Evolutionary conservation across 2,113 vertebrate genomes (phyloP).

Genomic region (Coptodon bakossiorum): DNA sequence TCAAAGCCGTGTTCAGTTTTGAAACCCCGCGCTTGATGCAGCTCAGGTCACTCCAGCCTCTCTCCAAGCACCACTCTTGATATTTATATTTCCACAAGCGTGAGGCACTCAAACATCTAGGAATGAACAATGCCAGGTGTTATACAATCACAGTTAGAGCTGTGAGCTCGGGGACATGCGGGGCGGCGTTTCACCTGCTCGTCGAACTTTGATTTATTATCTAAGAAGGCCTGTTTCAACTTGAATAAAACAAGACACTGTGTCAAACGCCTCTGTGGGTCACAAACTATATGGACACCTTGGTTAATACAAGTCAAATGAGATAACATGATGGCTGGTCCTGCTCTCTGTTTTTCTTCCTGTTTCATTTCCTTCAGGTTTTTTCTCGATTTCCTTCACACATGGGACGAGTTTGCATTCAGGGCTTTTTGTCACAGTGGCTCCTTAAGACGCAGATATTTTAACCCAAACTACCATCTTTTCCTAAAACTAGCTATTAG

Average conservation of each 20-base stretch:
- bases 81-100: conserved; percentile 59
- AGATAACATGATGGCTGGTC: background rate
- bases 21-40: conserved; percentile 15
- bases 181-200: conserved; percentile 10
- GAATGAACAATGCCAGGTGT: conserved; percentile 44
- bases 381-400: background rate
- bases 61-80: conserved; percentile 53
- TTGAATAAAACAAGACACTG: conserved; percentile 32
- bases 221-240: conserved; percentile 33
- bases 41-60: conserved; percentile 45
- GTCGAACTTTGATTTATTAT: conserved; percentile 44
- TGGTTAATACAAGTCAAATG: background rate
- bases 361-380: background rate
- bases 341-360: background rate
- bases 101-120: conserved; percentile 49
- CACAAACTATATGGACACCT: conserved; percentile 3
- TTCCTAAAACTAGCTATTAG: background rate
- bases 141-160: conserved; percentile 49
- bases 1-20: conserved; percentile 25
- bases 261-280: conserved; percentile 32
- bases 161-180: conserved; percentile 25
- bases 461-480: background rate
- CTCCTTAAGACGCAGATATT: background rate
- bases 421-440: background rate
- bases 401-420: background rate